A percentile compares a stretch with the other conserved stretches of the same genome.
These are phyloP conservation scores for Paedocypris sp. DNA, from an alignment of 2,113 vertebrate species.

Conservation along the genomic window DNA sequence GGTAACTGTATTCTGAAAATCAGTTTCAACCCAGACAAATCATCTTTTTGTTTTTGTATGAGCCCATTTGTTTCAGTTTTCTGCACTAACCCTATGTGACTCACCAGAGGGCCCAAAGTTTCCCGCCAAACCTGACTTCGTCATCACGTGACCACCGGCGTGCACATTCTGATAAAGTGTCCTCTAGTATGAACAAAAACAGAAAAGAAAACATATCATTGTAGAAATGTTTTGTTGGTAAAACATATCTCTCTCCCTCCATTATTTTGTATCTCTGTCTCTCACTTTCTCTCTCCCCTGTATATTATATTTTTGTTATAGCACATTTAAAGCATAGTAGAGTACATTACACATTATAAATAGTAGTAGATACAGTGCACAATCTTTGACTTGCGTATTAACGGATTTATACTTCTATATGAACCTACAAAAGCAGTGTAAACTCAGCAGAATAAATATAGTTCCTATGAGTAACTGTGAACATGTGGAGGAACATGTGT, in stretches of 20 bases:
- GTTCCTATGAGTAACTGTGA: too few relatives aligned
- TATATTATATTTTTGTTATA: too few relatives aligned
- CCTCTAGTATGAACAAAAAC: slow-evolving; percentile 53
- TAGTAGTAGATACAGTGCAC: too few relatives aligned
- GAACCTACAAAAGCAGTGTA: too few relatives aligned
- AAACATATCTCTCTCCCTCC: background rate
- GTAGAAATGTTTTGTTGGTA: background rate
- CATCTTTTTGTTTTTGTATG: background rate
- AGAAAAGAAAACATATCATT: background rate
- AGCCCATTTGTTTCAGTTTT: background rate
- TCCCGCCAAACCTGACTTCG: slow-evolving; percentile 52
- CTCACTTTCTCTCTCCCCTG: too few relatives aligned
- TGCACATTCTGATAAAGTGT: slow-evolving; percentile 70
- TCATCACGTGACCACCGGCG: slow-evolving; percentile 55
- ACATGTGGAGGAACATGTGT: too few relatives aligned
- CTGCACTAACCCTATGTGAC: background rate
- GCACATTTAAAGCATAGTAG: too few relatives aligned
- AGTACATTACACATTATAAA: too few relatives aligned
- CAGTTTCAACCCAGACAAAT: background rate
- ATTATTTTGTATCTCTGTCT: too few relatives aligned
- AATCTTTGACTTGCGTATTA: too few relatives aligned
- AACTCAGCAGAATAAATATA: too few relatives aligned
- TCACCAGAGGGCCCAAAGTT: slow-evolving; percentile 64
- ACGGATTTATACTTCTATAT: too few relatives aligned
- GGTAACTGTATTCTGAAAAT: slow-evolving; percentile 63